Evolutionary conservation across 1,140 invertebrate genomes (phyloP).

Genomic region (Temnothorax curvispinosus): DNA sequence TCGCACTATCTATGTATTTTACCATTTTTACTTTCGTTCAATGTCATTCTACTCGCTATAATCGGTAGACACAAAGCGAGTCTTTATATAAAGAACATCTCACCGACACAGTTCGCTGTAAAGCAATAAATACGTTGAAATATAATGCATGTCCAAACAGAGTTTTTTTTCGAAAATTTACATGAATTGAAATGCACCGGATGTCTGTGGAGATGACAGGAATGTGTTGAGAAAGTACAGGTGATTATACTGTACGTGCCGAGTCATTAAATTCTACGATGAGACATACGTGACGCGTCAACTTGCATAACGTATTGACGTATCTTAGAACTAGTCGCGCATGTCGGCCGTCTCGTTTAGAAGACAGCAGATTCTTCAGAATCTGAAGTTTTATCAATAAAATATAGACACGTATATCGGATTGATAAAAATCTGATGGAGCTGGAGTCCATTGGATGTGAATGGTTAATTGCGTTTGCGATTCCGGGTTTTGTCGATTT

Average conservation of each 20-base stretch:
- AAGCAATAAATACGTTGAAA: not conserved
- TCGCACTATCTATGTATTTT: constrained; percentile 10
- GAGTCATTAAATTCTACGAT: constrained; percentile 37
- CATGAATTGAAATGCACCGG: not conserved
- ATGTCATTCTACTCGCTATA: not conserved
- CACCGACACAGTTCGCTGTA: not conserved
- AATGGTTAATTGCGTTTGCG: constrained; percentile 14
- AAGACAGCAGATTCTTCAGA: not conserved
- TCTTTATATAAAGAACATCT: not conserved
- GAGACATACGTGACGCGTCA: not conserved
- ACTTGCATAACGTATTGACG: not conserved
- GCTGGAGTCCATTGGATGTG: not conserved
- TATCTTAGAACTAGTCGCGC: not conserved
- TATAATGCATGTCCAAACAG: not conserved
- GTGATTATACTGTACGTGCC: not conserved
- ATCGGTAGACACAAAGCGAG: not conserved
- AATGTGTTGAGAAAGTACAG: constrained; percentile 12
- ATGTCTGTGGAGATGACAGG: not conserved
- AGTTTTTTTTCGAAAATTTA: not conserved
- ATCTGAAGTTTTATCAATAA: not conserved
- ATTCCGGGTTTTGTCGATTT: not conserved
- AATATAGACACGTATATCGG: not conserved
- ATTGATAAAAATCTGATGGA: not conserved
- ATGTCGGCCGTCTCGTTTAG: not conserved
- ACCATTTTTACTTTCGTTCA: constrained; percentile 14